Base-by-base conservation (phyloP, 2,797 vertebrate species). In the Bucorvus abyssinicus region DNA sequence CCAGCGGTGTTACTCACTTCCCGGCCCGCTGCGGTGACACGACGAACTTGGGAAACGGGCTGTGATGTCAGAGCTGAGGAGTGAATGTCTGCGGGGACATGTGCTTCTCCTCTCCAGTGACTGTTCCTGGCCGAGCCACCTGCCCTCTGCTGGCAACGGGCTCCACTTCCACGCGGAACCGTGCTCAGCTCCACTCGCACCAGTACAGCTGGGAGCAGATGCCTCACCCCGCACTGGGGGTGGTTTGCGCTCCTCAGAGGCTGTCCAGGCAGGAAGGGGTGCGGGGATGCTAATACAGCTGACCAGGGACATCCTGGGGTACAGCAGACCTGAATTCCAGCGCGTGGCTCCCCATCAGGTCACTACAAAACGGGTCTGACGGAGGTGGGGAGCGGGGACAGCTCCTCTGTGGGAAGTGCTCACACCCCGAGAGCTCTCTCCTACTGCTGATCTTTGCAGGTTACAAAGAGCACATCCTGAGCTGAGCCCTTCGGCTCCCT, bases 111-210 rank as follows among this genome's bases (percentile, higher is more conserved):
- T 38, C 83, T 7, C 27, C 14, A 0, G 3, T 3, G 61, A 36
- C 61, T 81, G 63, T 29, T 84, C 29, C 89, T 56, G 9, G 8
- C 8, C 8, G 8, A 60, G 68, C 71, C 79, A 34, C 79, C 44
- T 32, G 86, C 73, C 91, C 86, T 90, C 91, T 69, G 69, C 90
- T 84, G 93, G 85, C 40, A 16, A 20, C 23, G 36, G 19, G 26
- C 65, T 52, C 40, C 59, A 7, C 38, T 47, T 20, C 34, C 45
- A 11, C 4, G 0, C 0, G 6, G 45, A 24, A 7, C 17, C 4
- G 17, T 2, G 45, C 24, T 40, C 29, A 10, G 24, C 22, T 23
- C 4, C 0, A 6, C 21, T 8, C 5, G 9, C 30, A 14, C 7
- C 60, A 19, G 1, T 6, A 7, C 30, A 49, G 63, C 68, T 38